Conservation (phyloP, 2,888 invertebrate species). For the Scaptodrosophila latifasciaeformis region DNA sequence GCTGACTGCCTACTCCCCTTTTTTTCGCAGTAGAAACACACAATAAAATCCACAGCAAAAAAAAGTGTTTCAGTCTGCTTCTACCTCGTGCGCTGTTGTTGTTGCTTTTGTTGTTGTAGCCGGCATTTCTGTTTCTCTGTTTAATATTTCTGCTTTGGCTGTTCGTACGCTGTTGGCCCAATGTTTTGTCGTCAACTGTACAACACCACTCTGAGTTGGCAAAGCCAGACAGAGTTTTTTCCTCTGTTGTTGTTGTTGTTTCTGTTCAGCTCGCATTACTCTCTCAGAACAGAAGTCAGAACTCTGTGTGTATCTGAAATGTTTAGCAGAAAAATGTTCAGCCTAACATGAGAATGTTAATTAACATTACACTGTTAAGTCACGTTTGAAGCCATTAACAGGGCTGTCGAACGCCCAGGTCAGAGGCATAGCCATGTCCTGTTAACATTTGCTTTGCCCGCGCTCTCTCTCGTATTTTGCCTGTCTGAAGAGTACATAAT, state of each 20-base stretch:
- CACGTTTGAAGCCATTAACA: no score
- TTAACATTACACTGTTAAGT: no score
- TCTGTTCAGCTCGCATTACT: conserved; percentile 11
- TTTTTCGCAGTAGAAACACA: conserved; percentile 29
- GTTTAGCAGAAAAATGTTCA: no score
- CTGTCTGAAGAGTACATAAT: no score
- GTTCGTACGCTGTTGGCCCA: conserved; percentile 10
- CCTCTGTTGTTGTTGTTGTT: conserved; percentile 11
- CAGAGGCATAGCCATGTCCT: no score
- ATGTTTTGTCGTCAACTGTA: conserved; percentile 72
- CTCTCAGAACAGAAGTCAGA: no score
- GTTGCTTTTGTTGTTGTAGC: conserved; percentile 11
- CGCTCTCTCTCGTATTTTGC: no score
- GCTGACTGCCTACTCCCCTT: conserved; percentile 38
- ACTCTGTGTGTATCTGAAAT: conserved; percentile 19
- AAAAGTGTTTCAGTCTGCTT: conserved; percentile 27
- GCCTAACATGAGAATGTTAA: no score
- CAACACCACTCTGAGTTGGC: conserved; percentile 31
- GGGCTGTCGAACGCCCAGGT: no score
- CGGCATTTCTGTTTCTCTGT: conserved; percentile 33
- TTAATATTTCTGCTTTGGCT: conserved; percentile 40
- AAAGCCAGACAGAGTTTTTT: conserved; percentile 3
- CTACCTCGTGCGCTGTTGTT: conserved; percentile 18
- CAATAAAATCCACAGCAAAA: no score
- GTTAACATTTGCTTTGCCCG: no score